These are phyloP conservation scores for Diarsia mendica DNA, from an alignment of 2,888 invertebrate species.

Conservation along the genomic window DNA sequence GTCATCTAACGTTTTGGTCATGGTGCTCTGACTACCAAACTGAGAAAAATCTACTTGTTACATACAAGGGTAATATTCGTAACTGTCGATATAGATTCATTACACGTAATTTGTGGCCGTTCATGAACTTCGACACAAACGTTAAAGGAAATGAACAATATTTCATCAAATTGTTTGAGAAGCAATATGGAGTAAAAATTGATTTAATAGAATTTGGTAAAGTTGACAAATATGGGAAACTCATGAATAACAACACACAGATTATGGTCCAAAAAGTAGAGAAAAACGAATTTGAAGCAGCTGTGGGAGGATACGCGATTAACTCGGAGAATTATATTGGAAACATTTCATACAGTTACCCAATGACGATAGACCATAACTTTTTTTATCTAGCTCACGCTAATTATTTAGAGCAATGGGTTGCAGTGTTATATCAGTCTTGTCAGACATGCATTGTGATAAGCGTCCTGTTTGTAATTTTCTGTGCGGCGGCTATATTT, in stretches of 20 bases:
- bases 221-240: conserved; percentile 66
- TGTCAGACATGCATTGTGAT: conserved; percentile 26
- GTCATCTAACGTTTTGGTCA: conserved; percentile 46
- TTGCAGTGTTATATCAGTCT: conserved; percentile 45
- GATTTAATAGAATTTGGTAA: conserved; percentile 61
- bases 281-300: conserved; percentile 68
- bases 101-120: conserved; percentile 68
- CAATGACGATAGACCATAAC: conserved; percentile 57
- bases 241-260: conserved; percentile 52
- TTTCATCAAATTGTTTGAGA: conserved; percentile 62
- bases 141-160: conserved; percentile 65
- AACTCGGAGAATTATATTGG: background rate
- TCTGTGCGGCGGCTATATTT: conserved; percentile 54
- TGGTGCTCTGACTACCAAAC: conserved; percentile 42
- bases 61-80: conserved; percentile 22
- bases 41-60: conserved; percentile 1
- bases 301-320: conserved; percentile 49
- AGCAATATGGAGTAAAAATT: conserved; percentile 59
- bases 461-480: conserved; percentile 56
- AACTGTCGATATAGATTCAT: conserved; percentile 66
- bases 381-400: conserved; percentile 53
- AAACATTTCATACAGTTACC: conserved; percentile 61
- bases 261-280: conserved; percentile 64
- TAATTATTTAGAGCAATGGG: conserved; percentile 54
- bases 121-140: conserved; percentile 60